phyloP scores from a whole-genome alignment of 2,113 vertebrate species.

The Lutjanus erythropterus region DNA sequence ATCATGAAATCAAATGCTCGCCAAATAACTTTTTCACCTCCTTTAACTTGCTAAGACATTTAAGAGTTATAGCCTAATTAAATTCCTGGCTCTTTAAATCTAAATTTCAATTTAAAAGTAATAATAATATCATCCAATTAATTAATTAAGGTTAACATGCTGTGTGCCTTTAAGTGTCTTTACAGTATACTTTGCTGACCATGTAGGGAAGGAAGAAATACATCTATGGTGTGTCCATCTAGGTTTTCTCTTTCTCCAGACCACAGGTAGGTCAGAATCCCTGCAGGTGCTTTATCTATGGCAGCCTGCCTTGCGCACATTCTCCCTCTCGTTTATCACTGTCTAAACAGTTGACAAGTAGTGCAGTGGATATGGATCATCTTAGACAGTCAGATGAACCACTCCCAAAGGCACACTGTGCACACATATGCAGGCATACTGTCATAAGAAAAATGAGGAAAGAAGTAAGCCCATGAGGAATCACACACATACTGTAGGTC shows the following conservation, averaged over 20 bases:
- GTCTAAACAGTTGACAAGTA: slow-evolving; percentile 67
- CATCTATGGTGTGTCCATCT: slow-evolving; percentile 5
- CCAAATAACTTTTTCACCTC: slow-evolving; percentile 16
- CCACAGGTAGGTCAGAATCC: slow-evolving; percentile 57
- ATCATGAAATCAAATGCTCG: slow-evolving; percentile 23
- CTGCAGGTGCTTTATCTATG: slow-evolving; percentile 62
- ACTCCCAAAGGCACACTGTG: slow-evolving; percentile 56
- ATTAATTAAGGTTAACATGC: not conserved
- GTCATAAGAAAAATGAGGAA: slow-evolving; percentile 41
- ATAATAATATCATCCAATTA: not conserved
- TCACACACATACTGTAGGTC: slow-evolving; percentile 12
- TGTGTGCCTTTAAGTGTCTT: not conserved
- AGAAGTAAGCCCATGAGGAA: slow-evolving; percentile 34
- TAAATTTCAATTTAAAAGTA: not conserved
- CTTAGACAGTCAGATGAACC: slow-evolving; percentile 66
- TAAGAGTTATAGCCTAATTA: slow-evolving; percentile 10
- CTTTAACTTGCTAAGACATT: slow-evolving; percentile 23
- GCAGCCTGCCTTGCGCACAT: slow-evolving; percentile 63
- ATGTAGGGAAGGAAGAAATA: not conserved
- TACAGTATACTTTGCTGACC: not conserved
- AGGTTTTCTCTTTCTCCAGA: slow-evolving; percentile 40
- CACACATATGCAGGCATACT: slow-evolving; percentile 21
- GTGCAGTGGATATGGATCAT: slow-evolving; percentile 76
- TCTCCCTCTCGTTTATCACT: slow-evolving; percentile 73
- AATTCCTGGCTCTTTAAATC: slow-evolving; percentile 25